Evolutionary conservation across 2,113 vertebrate genomes (phyloP), one percentile per base, ranked within the genome.

Genomic region (Castor canadensis): DNA sequence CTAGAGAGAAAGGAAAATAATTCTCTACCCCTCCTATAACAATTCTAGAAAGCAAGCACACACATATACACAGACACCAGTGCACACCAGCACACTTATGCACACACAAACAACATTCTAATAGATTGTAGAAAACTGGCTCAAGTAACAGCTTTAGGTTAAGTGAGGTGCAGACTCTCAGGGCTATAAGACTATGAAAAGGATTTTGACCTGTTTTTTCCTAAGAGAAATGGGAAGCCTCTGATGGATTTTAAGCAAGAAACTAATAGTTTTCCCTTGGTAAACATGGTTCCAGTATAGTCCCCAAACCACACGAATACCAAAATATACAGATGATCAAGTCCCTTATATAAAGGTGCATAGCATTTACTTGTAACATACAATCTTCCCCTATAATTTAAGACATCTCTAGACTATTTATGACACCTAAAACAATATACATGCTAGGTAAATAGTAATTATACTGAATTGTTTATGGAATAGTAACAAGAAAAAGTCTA

Each of bases 1-100:
- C 80, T 67, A 84, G 82, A 76, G 47, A 69, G 43, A 97, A 96
- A 86, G 76, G 19, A 88, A 82, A 67, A 81, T 40, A 79, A 82
- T 26, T 80, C 47, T 52, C 43, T 91, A 43, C 3, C 1, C 0
- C 0, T 35, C 47, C 30, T 69, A 1, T 56, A 60, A 52, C 13
- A 89, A 47, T 45, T 87, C 8, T 47, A 26, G 24, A 54, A 60
- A 72, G 22, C 43, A 85, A 7, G 81, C 0, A n/a, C 67, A 84
- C 67, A 62, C 30, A 82, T 30, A 20, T 11, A 32, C 30, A 40
- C 22, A 67, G 32, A 52, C 43, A 67, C 15, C 13, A 32, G 26
- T 72, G 45, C 40, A 92, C 54, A 64, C 30, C 76, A n/a, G n/a
- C 52, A 84, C 49, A 22, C 16, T 35, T 28, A 83, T 58, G 67